Base-by-base conservation (phyloP, 2,797 vertebrate species). In the Nannoperca australis region DNA sequence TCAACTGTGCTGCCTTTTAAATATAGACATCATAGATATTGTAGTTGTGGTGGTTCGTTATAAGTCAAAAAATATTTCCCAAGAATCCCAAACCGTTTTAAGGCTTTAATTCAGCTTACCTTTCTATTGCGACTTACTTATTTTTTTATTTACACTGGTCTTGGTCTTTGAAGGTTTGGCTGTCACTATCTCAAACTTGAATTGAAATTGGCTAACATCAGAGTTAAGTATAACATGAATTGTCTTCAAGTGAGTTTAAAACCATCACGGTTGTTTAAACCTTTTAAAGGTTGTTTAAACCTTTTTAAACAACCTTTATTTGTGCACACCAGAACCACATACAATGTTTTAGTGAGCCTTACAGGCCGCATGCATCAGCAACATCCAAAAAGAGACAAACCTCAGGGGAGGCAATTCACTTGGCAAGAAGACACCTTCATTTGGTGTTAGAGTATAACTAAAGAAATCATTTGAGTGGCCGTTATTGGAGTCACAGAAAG, bases 1-100 rank as follows among this genome's bases (percentile, higher is more conserved):
- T 76, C 4, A 56, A 7, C 44, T 55, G n/a, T 55, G 56, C 32
- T 56, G 18, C 51, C 50, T 82, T 85, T 88, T 89, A 81, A 76
- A 85, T 73, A 79, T 24, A 67, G 22, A 54, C 36, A 5, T 3
- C 15, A 42, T n/a, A 51, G 30, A 38, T 14, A 10, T 11, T 42
- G 18, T n/a, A 9, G 27, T 20, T 49, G 5, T 20, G 2, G 20
- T 18, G 8, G 5, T 24, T 36, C 9, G 3, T 49, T 34, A 3
- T 18, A 32, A 38, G 13, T 18, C 30, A 7, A 24, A 30, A 45
- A 10, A 22, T 34, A 22, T 50, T 47, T 63, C 58, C 73, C 7
- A 49, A 20, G 40, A 13, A 61, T 49, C 47, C 13, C 27, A 10
- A 13, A 4, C 0, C 6, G 12, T 40, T 30, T 32, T 15, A 55